These are phyloP conservation scores for Drosophila sordidapex DNA, from an alignment of 2,888 invertebrate genomes.

Conservation along the genomic window DNA sequence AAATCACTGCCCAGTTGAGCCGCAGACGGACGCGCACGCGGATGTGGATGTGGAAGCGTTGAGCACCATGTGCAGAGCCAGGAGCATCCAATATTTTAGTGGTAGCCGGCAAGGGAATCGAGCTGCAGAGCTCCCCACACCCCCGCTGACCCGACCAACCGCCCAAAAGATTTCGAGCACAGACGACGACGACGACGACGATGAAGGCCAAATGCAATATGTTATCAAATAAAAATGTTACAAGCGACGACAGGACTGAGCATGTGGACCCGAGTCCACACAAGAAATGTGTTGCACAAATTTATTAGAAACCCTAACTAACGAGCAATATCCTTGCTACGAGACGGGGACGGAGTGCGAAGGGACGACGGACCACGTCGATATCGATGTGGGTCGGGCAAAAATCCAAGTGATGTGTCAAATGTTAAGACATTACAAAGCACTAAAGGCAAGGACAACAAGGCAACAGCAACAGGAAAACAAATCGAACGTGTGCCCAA, in stretches of 20 bases:
- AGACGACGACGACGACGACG: slow-evolving; percentile 37
- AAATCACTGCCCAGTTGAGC: slow-evolving; percentile 77
- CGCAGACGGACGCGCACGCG: slow-evolving; percentile 50
- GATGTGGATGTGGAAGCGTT: slow-evolving; percentile 21
- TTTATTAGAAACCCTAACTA: slow-evolving; percentile 82
- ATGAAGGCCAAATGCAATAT: slow-evolving; percentile 74
- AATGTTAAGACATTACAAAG: slow-evolving; percentile 84
- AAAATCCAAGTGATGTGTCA: slow-evolving; percentile 83
- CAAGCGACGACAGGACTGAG: slow-evolving; percentile 74
- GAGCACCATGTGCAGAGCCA: slow-evolving; percentile 42
- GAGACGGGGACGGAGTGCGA: background rate
- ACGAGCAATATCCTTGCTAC: slow-evolving; percentile 78
- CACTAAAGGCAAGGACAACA: slow-evolving; percentile 73
- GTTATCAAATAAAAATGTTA: slow-evolving; percentile 81
- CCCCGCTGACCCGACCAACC: slow-evolving; percentile 7
- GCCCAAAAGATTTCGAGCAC: slow-evolving; percentile 49
- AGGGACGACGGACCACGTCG: slow-evolving; percentile 13
- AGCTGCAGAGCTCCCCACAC: background rate
- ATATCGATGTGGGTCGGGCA: slow-evolving; percentile 53
- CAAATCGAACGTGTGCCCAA: slow-evolving; percentile 82
- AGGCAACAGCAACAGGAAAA: slow-evolving; percentile 78
- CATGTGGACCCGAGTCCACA: slow-evolving; percentile 13
- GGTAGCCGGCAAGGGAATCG: slow-evolving; percentile 35
- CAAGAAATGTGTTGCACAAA: slow-evolving; percentile 81
- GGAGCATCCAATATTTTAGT: slow-evolving; percentile 71